Evolutionary conservation across 1,140 invertebrate species (phyloP).

Genomic region (Magallana ariakensis): DNA sequence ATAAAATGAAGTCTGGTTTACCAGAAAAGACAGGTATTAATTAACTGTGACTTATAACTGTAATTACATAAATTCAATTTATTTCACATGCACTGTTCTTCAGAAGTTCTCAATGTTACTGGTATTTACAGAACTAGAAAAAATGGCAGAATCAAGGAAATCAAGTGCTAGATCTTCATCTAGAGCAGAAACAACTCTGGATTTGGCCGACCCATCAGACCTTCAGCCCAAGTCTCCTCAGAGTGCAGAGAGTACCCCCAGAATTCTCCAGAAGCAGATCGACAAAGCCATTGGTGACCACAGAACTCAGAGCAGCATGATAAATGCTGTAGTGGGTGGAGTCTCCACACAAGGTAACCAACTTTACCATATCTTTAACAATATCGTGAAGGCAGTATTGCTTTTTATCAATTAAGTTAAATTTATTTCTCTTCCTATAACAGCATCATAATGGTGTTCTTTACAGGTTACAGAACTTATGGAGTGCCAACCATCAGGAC

Average conservation of each 20-base stretch:
- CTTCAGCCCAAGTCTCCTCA: constrained; percentile 65
- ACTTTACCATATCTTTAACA: neutral
- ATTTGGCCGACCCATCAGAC: neutral
- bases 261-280: constrained; percentile 75
- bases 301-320: constrained; percentile 73
- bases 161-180: constrained; percentile 17
- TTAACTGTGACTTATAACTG: neutral
- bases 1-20: constrained; percentile 77
- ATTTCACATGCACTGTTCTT: neutral
- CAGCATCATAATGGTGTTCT: neutral
- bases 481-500: constrained; percentile 78
- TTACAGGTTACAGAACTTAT: constrained; percentile 76
- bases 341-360: constrained; percentile 72
- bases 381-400: too few relatives aligned
- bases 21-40: constrained; percentile 63
- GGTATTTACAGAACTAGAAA: constrained; percentile 12
- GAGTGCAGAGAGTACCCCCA: constrained; percentile 70
- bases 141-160: constrained; percentile 3
- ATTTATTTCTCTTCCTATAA: neutral
- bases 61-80: neutral
- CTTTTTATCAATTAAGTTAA: neutral
- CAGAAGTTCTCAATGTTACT: neutral
- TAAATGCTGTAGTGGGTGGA: constrained; percentile 76
- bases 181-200: neutral
- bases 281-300: constrained; percentile 75